These are phyloP conservation scores for Yponomeuta evonymella DNA, from an alignment of 2,888 invertebrate genomes.

Conservation along the genomic window DNA sequence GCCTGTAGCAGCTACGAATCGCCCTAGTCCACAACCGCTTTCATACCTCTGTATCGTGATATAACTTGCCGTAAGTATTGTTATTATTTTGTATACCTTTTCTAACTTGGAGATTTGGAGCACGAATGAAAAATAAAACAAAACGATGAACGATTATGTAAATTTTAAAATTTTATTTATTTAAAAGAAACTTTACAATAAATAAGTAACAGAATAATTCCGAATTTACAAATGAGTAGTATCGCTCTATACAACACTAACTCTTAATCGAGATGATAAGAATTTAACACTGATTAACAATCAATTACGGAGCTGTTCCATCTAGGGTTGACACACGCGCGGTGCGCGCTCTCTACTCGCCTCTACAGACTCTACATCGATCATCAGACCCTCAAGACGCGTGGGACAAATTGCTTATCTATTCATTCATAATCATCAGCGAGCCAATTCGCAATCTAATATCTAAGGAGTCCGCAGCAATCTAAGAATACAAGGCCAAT, in stretches of 20 bases:
- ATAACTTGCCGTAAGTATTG: background rate
- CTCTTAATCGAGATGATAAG: conserved; percentile 73
- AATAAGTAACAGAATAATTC: conserved; percentile 65
- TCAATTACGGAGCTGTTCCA: conserved; percentile 62
- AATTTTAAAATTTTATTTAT: conserved; percentile 73
- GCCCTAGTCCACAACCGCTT: background rate
- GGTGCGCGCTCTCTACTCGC: conserved; percentile 33
- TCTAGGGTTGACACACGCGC: conserved; percentile 45
- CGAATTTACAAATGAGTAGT: conserved; percentile 71
- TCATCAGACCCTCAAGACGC: conserved; percentile 2
- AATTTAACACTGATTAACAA: conserved; percentile 74
- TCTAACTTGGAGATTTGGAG: background rate
- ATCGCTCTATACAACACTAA: conserved; percentile 74
- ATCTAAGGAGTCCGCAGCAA: conserved; percentile 56
- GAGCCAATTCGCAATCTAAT: conserved; percentile 55
- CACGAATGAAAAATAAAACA: conserved; percentile 45
- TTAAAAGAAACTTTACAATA: conserved; percentile 71
- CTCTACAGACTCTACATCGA: conserved; percentile 47
- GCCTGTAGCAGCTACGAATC: conserved; percentile 20
- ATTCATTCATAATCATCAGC: conserved; percentile 16
- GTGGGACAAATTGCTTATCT: conserved; percentile 3
- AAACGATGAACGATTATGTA: conserved; percentile 69
- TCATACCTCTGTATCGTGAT: conserved; percentile 6
- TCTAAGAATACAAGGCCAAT: background rate
- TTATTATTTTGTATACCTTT: background rate